Evolutionary conservation across 2,888 invertebrate species (phyloP).

Genomic region (Ichneumon xanthorius): DNA sequence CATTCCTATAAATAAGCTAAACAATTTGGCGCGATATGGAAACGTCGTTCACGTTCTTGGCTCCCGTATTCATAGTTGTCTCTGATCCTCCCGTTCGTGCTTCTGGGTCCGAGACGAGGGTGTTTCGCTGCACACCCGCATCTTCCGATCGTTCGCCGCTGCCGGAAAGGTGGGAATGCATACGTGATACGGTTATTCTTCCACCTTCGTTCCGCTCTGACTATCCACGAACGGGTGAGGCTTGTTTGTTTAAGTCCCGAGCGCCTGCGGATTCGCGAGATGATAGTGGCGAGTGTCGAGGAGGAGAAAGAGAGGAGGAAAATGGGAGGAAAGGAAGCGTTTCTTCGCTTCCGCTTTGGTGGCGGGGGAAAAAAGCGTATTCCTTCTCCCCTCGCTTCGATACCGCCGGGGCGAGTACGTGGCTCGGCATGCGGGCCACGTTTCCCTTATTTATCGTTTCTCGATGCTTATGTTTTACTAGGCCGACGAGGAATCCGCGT

Average conservation of each 20-base stretch:
- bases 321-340: conserved; percentile 13
- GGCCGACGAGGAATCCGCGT: conserved; percentile 71
- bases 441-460: conserved; percentile 85
- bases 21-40: conserved; percentile 77
- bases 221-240: not conserved
- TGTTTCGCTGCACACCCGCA: not conserved
- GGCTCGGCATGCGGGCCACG: conserved; percentile 83
- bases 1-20: conserved; percentile 78
- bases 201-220: conserved; percentile 6
- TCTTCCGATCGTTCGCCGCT: not conserved
- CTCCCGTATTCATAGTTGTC: conserved; percentile 8
- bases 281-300: conserved; percentile 24
- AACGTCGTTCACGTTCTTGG: conserved; percentile 26
- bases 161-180: conserved; percentile 73
- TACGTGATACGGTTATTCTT: conserved; percentile 72
- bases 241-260: conserved; percentile 8
- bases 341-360: conserved; percentile 2
- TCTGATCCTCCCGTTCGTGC: not conserved
- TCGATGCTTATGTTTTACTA: conserved; percentile 85
- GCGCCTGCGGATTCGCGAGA: conserved; percentile 19
- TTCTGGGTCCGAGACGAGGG: not conserved
- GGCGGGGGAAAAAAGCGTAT: conserved; percentile 8
- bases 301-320: conserved; percentile 10
- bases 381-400: conserved; percentile 24
- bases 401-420: conserved; percentile 49